Conservation (phyloP, 2,888 invertebrate genomes). For the Thymelicus lineola region DNA sequence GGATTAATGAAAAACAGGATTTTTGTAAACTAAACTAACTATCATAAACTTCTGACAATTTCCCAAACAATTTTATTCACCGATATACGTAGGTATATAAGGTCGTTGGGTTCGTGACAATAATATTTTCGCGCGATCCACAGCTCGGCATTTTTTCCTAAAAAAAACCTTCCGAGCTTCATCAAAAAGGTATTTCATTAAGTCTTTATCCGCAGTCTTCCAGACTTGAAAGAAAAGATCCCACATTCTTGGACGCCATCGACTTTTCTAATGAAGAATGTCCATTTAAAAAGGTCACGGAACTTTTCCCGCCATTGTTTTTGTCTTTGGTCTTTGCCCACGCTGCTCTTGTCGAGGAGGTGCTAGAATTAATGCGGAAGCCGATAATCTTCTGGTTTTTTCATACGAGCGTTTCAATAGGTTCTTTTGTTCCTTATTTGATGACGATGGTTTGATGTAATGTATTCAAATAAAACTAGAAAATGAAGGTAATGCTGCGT, state of each 20-base stretch:
- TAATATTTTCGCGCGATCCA: slow-evolving; percentile 29
- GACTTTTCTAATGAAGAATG: slow-evolving; percentile 81
- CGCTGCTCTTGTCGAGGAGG: slow-evolving; percentile 33
- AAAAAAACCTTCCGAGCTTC: slow-evolving; percentile 66
- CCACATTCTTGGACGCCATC: slow-evolving; percentile 71
- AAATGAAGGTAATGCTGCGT: neutral
- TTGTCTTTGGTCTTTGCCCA: slow-evolving; percentile 39
- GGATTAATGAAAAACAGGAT: too few species aligned
- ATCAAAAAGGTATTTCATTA: slow-evolving; percentile 84
- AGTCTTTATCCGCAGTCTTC: slow-evolving; percentile 65
- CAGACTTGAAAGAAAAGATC: slow-evolving; percentile 72
- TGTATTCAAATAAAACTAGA: slow-evolving; percentile 5
- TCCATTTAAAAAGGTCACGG: slow-evolving; percentile 69
- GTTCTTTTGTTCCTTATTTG: slow-evolving; percentile 27
- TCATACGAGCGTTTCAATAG: slow-evolving; percentile 18
- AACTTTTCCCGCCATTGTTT: slow-evolving; percentile 47
- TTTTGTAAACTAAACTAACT: too few species aligned
- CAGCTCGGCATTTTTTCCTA: slow-evolving; percentile 39
- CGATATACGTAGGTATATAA: slow-evolving; percentile 10
- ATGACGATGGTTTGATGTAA: slow-evolving; percentile 6
- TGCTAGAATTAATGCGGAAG: slow-evolving; percentile 37
- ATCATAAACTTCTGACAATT: too few species aligned
- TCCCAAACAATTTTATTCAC: slow-evolving; percentile 21
- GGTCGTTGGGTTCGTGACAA: slow-evolving; percentile 16
- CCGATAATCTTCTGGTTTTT: slow-evolving; percentile 26